Conservation (phyloP, 1,140 invertebrate species). For the Bombus confusus region DNA sequence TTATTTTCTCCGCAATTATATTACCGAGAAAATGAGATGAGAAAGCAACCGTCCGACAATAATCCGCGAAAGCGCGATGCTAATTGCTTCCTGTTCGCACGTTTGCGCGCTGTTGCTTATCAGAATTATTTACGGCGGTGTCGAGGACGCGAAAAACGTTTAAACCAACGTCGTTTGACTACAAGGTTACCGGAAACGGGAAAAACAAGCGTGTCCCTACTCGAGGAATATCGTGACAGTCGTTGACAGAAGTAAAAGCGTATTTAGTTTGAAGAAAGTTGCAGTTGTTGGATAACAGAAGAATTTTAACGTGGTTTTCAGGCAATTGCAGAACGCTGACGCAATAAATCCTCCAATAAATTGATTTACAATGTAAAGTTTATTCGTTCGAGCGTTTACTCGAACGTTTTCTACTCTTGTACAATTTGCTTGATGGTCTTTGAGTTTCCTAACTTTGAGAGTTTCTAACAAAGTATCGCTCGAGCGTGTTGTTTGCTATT, state of each 20-base stretch:
- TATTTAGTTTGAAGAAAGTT: neutral
- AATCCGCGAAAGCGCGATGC: slow-evolving; percentile 66
- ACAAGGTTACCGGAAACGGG: neutral
- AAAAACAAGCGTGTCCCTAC: neutral
- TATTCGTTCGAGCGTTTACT: no score
- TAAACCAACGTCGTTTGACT: neutral
- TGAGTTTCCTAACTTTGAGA: no score
- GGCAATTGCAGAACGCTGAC: neutral
- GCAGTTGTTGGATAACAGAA: neutral
- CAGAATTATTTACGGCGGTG: slow-evolving; percentile 38
- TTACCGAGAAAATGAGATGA: slow-evolving; percentile 68
- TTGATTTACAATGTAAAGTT: neutral
- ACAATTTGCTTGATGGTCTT: no score
- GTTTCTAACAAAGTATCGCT: no score
- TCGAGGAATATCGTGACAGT: neutral
- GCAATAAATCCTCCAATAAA: neutral
- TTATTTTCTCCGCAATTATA: slow-evolving; percentile 71
- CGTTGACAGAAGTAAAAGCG: neutral
- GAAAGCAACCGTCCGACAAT: slow-evolving; percentile 62
- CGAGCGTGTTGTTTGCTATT: no score
- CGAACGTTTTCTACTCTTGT: no score
- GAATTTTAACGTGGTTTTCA: no score
- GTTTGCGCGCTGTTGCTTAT: slow-evolving; percentile 49
- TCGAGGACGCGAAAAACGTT: neutral
- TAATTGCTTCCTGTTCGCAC: slow-evolving; percentile 69